Base-by-base conservation (phyloP, 1,140 invertebrate genomes). In the Lepidurus couesii region DNA sequence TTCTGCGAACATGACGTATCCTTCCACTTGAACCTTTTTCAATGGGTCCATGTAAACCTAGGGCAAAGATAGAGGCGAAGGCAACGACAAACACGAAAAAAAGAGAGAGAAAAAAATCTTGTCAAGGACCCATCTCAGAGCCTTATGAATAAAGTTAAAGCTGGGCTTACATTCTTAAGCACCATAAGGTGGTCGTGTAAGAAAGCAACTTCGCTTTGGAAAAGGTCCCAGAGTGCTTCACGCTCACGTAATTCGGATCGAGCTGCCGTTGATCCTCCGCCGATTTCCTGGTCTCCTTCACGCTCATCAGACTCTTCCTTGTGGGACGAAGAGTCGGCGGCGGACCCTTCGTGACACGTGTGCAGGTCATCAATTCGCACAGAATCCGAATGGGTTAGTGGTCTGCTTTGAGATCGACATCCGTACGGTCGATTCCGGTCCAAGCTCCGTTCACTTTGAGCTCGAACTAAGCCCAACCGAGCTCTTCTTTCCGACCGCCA, bases 1-100 rank as follows among this genome's bases (percentile, higher is more conserved):
- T 82, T 91, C 91, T 9, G 89, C 89, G 82, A 88, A 90, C 88
- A 91, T 90, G 0, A 90, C 86, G 83, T 87, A 90, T 9, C 90
- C 90, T 83, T 92, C 91, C 3, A 91, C 90, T 84, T 91, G 90
- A 43, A 90, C 88, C 81, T 90, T 90, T 84, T 92, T 92, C 79
- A 91, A 82, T 0, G 91, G 91, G 81, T 91, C 90, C 88, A 92
- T 89, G 82, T 90, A 92, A 44, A 91, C 90, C 89, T 91, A 82
- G 77, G 76, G 74, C 74, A 73, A 42, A 79, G 42, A 78, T 53
- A 44, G 42, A 80, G 42, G 44, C 42, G 24, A 21, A 74, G 7
- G 16, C 34, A 43, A 73, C 26, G 42, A 45, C n/a, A 43, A 73
- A 76, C 34, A 78, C 0, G 65, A 0, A 26, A 21, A 13, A 74